A percentile compares a stretch with the other conserved stretches of the same genome.
Evolutionary conservation across 2,797 vertebrate species (phyloP).

Genomic region (Limnodromus scolopaceus): DNA sequence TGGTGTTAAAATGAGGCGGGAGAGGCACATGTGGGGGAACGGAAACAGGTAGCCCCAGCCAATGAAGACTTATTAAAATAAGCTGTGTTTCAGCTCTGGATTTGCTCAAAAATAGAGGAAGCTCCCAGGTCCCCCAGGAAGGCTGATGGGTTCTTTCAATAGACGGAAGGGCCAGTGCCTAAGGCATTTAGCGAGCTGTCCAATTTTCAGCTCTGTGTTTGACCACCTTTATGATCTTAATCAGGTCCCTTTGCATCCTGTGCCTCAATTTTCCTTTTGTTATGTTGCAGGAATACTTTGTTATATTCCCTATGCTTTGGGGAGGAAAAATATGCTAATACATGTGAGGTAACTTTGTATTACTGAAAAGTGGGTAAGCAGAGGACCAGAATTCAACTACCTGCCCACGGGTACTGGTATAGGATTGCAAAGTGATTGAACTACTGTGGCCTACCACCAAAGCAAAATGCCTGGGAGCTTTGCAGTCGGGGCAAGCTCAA

Average conservation of each 20-base stretch:
- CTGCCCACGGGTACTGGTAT: background rate
- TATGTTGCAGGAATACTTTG: background rate
- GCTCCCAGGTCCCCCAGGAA: background rate
- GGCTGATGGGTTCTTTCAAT: background rate
- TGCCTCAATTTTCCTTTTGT: background rate
- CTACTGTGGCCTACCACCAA: background rate
- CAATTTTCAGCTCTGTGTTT: background rate
- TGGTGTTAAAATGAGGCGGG: background rate
- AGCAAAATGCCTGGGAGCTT: background rate
- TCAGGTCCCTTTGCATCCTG: background rate
- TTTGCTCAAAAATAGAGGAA: background rate
- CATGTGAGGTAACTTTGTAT: background rate
- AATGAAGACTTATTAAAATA: background rate
- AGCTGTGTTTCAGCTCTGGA: background rate
- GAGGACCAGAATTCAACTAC: background rate
- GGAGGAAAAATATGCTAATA: background rate
- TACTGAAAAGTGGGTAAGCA: background rate
- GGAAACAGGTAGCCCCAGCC: background rate
- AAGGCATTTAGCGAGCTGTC: background rate
- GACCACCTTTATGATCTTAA: background rate
- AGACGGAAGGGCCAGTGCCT: background rate
- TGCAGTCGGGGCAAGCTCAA: rapidly evolving
- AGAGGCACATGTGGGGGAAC: background rate
- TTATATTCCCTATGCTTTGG: background rate
- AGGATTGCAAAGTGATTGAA: background rate